Percentiles rank a stretch among this genome's conserved stretches.
Evolutionary conservation across 2,113 vertebrate species (phyloP).

Genomic region (Zonotrichia leucophrys): DNA sequence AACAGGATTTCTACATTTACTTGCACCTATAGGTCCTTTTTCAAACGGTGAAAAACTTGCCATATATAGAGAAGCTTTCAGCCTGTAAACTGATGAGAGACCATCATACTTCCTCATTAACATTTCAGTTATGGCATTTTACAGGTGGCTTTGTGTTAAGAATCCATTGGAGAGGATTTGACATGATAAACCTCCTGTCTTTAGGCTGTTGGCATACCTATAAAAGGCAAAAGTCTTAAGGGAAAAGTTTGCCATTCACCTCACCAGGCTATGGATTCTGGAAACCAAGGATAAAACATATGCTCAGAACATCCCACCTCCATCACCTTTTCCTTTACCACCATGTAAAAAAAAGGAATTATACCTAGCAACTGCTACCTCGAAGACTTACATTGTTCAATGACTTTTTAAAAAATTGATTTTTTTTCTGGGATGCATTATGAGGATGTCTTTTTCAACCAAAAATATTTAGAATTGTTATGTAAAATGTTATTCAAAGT

Average conservation of each 20-base stretch:
- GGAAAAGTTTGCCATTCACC: neutral
- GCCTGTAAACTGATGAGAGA: neutral
- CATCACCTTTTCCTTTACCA: neutral
- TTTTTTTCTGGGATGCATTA: neutral
- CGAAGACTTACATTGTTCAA: neutral
- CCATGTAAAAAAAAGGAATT: neutral
- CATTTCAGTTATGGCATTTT: neutral
- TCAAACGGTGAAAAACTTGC: neutral
- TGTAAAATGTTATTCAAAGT: neutral
- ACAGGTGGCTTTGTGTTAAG: neutral
- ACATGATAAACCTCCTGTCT: neutral
- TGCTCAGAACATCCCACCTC: accelerated
- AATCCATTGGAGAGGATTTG: neutral
- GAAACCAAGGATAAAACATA: neutral
- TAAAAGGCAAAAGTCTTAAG: neutral
- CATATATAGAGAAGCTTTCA: neutral
- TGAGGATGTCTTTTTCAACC: neutral
- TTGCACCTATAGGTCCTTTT: neutral
- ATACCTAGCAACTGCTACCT: neutral
- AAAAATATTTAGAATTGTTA: neutral
- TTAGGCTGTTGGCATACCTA: neutral
- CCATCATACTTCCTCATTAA: neutral
- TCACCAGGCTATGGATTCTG: neutral
- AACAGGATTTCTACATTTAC: neutral
- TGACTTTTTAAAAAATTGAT: neutral